Evolutionary conservation across 2,888 invertebrate genomes (phyloP).

Genomic region (Molanna angustata): DNA sequence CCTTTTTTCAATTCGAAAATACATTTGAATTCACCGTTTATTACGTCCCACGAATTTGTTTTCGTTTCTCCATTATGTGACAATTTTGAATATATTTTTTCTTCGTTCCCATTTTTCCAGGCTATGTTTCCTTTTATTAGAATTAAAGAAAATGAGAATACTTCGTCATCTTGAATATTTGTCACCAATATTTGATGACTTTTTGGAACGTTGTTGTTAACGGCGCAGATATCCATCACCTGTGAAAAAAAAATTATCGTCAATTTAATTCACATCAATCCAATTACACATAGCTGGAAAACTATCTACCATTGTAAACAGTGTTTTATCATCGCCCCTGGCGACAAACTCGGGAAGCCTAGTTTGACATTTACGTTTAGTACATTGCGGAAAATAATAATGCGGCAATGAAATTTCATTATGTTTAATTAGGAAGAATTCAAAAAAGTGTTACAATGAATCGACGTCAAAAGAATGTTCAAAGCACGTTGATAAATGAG

Average conservation of each 20-base stretch:
- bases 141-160: conserved; percentile 58
- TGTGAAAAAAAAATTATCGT: conserved; percentile 11
- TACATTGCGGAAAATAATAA: conserved; percentile 2
- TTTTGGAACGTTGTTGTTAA: conserved; percentile 37
- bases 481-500: too few species aligned
- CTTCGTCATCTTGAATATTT: conserved; percentile 62
- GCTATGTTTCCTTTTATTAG: conserved; percentile 59
- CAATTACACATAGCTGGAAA: too few species aligned
- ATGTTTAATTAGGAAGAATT: too few species aligned
- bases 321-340: too few species aligned
- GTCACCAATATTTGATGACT: conserved; percentile 42
- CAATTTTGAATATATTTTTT: conserved; percentile 44
- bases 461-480: too few species aligned
- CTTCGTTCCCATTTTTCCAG: conserved; percentile 43
- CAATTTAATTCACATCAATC: too few species aligned
- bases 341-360: conserved; percentile 8
- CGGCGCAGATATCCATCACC: conserved; percentile 31
- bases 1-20: conserved; percentile 63
- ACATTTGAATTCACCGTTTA: conserved; percentile 67
- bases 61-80: conserved; percentile 45
- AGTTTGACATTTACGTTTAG: conserved; percentile 18
- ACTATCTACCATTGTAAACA: neutral
- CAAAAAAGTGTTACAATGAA: too few species aligned
- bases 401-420: neutral
- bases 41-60: conserved; percentile 58